Percentiles rank a stretch among this genome's conserved stretches.
phyloP scores from a whole-genome alignment of 2,113 vertebrate species.

The Macroglossus sobrinus region DNA sequence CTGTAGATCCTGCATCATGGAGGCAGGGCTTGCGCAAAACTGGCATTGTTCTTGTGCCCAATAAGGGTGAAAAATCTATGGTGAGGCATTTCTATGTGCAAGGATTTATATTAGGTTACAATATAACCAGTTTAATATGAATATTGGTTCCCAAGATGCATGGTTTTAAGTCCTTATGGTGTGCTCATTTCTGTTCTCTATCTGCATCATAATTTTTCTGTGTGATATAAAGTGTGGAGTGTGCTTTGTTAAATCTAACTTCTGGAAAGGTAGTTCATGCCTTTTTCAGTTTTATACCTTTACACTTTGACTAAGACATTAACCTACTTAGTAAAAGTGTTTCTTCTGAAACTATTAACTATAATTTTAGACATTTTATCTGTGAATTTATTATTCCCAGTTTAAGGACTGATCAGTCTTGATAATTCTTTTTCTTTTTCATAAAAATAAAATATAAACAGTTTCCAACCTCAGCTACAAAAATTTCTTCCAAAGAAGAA shows the following conservation, averaged over 20 bases:
- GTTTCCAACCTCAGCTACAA: conserved; percentile 87
- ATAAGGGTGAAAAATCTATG: conserved; percentile 92
- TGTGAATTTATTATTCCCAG: conserved; percentile 32
- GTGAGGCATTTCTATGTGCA: conserved; percentile 93
- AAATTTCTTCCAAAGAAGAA: conserved; percentile 93
- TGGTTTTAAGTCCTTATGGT: conserved; percentile 77
- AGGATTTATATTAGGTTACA: conserved; percentile 78
- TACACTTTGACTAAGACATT: conserved; percentile 75
- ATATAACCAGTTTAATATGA: conserved; percentile 83
- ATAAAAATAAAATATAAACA: conserved; percentile 72
- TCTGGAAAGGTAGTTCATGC: conserved; percentile 59
- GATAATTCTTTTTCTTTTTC: not conserved
- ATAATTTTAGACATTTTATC: conserved; percentile 22
- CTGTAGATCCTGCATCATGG: conserved; percentile 97
- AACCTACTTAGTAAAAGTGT: conserved; percentile 75
- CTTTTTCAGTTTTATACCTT: conserved; percentile 68
- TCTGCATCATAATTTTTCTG: conserved; percentile 76
- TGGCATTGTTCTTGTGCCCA: conserved; percentile 99
- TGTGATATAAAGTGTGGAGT: conserved; percentile 77
- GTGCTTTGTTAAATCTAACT: conserved; percentile 80
- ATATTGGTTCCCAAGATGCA: conserved; percentile 81
- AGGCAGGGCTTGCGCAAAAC: conserved; percentile 99
- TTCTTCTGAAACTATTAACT: conserved; percentile 59
- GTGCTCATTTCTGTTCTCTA: conserved; percentile 61
- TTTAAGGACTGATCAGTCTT: not conserved